Percentiles rank a stretch among this genome's conserved stretches.
Evolutionary conservation across 2,113 vertebrate species (phyloP).

Genomic region (Ammodytes dubius): DNA sequence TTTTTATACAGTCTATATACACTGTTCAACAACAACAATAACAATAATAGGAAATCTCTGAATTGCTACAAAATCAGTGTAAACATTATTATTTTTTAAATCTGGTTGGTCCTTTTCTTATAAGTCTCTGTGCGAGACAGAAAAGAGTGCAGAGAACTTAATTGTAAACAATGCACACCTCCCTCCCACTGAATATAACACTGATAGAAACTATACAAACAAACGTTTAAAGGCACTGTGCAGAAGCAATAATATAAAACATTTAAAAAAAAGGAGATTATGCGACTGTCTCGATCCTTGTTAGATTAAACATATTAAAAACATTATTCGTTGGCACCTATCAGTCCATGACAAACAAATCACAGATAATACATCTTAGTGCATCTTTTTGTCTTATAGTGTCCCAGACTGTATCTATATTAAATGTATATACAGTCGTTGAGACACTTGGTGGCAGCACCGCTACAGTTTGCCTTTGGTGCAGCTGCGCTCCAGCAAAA

Average conservation of each 20-base stretch:
- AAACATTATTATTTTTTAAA: constrained; percentile 62
- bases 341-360: constrained; percentile 4
- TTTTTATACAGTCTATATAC: constrained; percentile 67
- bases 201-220: constrained; percentile 50
- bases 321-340: neutral
- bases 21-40: constrained; percentile 54
- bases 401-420: neutral
- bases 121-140: constrained; percentile 44
- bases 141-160: constrained; percentile 62
- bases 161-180: constrained; percentile 71
- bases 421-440: constrained; percentile 8
- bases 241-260: constrained; percentile 16
- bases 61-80: constrained; percentile 77
- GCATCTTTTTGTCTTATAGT: constrained; percentile 10
- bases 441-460: constrained; percentile 55
- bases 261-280: constrained; percentile 35
- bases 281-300: constrained; percentile 22
- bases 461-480: constrained; percentile 9
- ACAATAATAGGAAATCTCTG: constrained; percentile 52
- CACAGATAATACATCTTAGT: constrained; percentile 30
- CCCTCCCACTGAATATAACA: constrained; percentile 50
- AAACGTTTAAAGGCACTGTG: constrained; percentile 30
- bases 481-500: neutral
- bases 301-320: constrained; percentile 20
- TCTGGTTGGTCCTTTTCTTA: constrained; percentile 54